These are phyloP conservation scores for Zosterops japonicus DNA, from an alignment of 2,113 vertebrate species.

Conservation along the genomic window DNA sequence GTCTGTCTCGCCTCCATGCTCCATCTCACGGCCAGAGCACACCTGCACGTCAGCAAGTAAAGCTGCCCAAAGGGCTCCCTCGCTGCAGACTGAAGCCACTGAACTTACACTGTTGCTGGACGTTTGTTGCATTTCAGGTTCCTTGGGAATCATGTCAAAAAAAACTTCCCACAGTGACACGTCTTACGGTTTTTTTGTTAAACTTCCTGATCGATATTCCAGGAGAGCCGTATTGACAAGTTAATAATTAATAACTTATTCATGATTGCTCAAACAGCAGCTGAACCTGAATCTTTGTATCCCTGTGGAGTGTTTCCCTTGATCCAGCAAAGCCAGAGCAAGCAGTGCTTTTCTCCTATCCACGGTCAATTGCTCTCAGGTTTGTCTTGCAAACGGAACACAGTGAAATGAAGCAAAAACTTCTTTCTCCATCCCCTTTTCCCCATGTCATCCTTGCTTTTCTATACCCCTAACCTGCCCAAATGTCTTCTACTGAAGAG, in stretches of 20 bases:
- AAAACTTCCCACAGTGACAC: not conserved
- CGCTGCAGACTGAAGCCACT: not conserved
- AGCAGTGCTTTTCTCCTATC: not conserved
- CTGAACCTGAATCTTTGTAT: not conserved
- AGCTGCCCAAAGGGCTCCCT: not conserved
- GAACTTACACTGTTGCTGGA: not conserved
- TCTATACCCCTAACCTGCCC: not conserved
- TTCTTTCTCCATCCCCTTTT: not conserved
- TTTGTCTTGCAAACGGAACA: not conserved
- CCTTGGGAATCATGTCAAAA: not conserved
- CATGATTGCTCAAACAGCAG: not conserved
- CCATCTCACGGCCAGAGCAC: not conserved
- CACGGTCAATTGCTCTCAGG: not conserved
- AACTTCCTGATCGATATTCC: not conserved
- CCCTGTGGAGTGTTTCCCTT: not conserved
- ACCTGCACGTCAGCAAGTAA: not conserved
- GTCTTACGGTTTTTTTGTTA: not conserved
- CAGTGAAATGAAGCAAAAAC: not conserved
- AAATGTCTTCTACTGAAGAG: not conserved
- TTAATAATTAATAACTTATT: conserved; percentile 13
- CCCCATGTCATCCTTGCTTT: not conserved
- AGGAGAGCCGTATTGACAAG: not conserved
- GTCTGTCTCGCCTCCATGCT: not conserved
- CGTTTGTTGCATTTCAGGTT: not conserved
- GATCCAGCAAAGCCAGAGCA: not conserved